Base-by-base conservation (phyloP, 2,888 invertebrate genomes). In the Pollenia angustigena region DNA sequence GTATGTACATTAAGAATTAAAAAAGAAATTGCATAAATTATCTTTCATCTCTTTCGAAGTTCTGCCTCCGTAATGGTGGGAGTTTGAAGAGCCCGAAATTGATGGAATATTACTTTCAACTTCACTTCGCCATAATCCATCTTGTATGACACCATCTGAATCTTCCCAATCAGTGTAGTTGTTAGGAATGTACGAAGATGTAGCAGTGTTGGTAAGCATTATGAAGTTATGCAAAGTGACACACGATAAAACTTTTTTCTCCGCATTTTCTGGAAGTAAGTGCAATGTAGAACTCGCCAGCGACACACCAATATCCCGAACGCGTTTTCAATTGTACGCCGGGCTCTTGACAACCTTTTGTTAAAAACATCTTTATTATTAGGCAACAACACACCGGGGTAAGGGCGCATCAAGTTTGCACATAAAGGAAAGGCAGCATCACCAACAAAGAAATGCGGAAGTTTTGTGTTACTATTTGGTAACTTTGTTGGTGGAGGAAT, bases 81-180 rank as follows among this genome's bases (percentile, higher is more conserved):
- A 18, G 23, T 56, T 56, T 56, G 56, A 56, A 56, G 56, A 56
- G 4, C 48, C 4, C 4, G 14, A 48, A 12, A 48, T 48, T 12
- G 48, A 48, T 48, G 48, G 48, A 48, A 48, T 48, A 48, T 60
- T 18, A 60, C 32, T 60, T 32, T 10, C 23, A 60, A 60, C 60
- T 23, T 60, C 60, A 32, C 12, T 60, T 32, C 23, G 60, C 60
- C 60, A 60, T 12, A 32, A 32, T 32, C 60, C 60, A 32, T 16
- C 60, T 32, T 9, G 60, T 23, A 60, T 32, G 60, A 23, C 60
- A 60, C 60, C 60, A 60, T 60, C 23, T 60, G 60, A 60, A 32
- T 60, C 60, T 32, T 60, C 60, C 60, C 23, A 23, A 60, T 12
- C 60, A 48, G 48, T 14, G 14, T 12, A 6, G 40, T 60, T 32